These are phyloP conservation scores for Oxytorus armatus DNA, from an alignment of 2,888 invertebrate genomes.

Conservation along the genomic window DNA sequence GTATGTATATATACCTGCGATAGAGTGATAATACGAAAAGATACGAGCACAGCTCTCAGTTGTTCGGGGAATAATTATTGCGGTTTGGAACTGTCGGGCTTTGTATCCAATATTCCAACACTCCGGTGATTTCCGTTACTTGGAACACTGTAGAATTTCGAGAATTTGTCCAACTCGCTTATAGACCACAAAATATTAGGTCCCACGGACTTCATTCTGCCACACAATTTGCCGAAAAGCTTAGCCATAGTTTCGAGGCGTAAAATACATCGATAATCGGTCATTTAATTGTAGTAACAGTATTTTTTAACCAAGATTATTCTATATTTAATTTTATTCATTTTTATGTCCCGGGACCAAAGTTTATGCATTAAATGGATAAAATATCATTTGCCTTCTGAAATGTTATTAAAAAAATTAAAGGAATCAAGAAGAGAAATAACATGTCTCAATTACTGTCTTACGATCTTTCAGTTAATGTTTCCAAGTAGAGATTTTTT, in stretches of 20 bases:
- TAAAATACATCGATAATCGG: background rate
- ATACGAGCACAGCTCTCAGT: slow-evolving; percentile 22
- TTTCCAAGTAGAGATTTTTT: too few relatives aligned
- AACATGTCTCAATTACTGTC: too few relatives aligned
- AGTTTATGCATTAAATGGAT: too few relatives aligned
- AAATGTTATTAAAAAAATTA: too few relatives aligned
- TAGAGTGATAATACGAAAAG: slow-evolving; percentile 14
- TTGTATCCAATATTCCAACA: background rate
- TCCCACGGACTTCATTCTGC: background rate
- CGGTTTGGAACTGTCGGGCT: slow-evolving; percentile 22
- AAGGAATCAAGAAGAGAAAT: too few relatives aligned
- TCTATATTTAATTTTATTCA: too few relatives aligned
- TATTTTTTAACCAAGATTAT: background rate
- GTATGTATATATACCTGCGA: too few relatives aligned
- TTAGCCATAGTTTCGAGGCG: background rate
- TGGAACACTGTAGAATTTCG: slow-evolving; percentile 33
- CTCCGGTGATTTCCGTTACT: background rate
- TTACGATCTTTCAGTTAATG: too few relatives aligned
- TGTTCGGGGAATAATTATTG: slow-evolving; percentile 46
- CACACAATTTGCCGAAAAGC: background rate
- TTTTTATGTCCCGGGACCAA: too few relatives aligned
- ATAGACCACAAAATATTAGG: slow-evolving; percentile 14
- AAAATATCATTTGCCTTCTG: too few relatives aligned
- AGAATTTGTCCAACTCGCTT: slow-evolving; percentile 12
- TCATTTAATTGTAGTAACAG: background rate